Conservation (phyloP, 2,113 vertebrate genomes). For the Myxocyprinus asiaticus region DNA sequence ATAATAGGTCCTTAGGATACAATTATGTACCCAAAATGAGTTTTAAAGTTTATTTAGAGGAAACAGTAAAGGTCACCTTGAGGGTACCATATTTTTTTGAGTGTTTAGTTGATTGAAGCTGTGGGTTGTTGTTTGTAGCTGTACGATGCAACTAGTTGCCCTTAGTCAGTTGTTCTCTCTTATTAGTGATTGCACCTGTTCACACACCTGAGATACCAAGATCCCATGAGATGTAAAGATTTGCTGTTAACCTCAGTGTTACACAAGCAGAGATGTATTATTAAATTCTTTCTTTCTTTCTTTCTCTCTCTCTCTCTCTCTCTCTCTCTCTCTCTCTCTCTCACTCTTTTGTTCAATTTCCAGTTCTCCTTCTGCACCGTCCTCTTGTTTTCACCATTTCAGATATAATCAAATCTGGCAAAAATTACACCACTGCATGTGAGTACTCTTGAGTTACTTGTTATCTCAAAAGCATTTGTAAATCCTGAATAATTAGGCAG, state of each 20-base stretch:
- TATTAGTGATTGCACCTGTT: neutral
- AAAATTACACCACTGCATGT: slow-evolving; percentile 9
- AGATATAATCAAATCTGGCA: slow-evolving; percentile 8
- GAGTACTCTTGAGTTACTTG: neutral
- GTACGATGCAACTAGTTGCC: neutral
- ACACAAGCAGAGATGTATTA: neutral
- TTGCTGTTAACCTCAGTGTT: neutral
- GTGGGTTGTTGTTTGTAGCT: neutral
- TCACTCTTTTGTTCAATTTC: slow-evolving; percentile 54
- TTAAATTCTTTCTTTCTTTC: slow-evolving; percentile 12
- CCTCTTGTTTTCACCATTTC: neutral
- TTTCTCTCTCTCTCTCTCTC: slow-evolving; percentile 24
- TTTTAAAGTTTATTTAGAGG: too few species aligned
- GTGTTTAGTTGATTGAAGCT: neutral
- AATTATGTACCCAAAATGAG: too few species aligned
- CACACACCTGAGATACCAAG: neutral
- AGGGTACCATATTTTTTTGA: too few species aligned
- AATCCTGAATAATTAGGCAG: neutral
- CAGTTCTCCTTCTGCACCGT: slow-evolving; percentile 2
- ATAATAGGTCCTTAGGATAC: too few species aligned
- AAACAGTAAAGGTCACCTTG: too few species aligned
- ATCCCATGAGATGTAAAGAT: neutral
- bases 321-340: slow-evolving; percentile 4
- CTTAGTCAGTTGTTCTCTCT: slow-evolving; percentile 1
- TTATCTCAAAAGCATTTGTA: neutral